These are phyloP conservation scores for Nebria salina DNA, from an alignment of 2,888 invertebrate genomes.

Conservation along the genomic window DNA sequence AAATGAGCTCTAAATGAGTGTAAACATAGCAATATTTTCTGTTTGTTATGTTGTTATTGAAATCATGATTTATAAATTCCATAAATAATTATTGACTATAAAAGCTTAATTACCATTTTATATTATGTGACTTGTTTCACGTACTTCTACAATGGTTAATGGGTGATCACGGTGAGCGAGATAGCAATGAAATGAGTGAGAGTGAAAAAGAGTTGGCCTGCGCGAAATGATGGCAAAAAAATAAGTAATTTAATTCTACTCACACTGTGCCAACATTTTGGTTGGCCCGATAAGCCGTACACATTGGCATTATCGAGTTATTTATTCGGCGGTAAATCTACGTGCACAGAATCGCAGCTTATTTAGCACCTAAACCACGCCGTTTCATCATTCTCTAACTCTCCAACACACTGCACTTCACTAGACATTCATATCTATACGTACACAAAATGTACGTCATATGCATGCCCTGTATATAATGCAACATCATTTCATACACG, in stretches of 20 bases:
- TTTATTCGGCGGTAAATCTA: slow-evolving; percentile 44
- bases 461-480: background rate
- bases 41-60: no score
- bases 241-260: slow-evolving; percentile 43
- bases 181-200: background rate
- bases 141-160: background rate
- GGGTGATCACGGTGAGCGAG: background rate
- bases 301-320: slow-evolving; percentile 46
- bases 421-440: background rate
- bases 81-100: no score
- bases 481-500: background rate
- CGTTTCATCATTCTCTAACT: background rate
- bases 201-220: background rate
- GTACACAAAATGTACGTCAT: background rate
- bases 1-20: no score
- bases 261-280: slow-evolving; percentile 36
- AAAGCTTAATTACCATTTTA: no score
- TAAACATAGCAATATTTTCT: no score
- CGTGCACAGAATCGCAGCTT: slow-evolving; percentile 39
- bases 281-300: slow-evolving; percentile 37
- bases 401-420: background rate
- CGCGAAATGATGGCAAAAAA: slow-evolving; percentile 28
- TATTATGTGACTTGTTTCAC: background rate
- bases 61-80: no score
- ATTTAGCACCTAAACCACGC: slow-evolving; percentile 29